These are phyloP conservation scores for Macheiramphus alcinus DNA, from an alignment of 2,113 vertebrate species.

Conservation along the genomic window DNA sequence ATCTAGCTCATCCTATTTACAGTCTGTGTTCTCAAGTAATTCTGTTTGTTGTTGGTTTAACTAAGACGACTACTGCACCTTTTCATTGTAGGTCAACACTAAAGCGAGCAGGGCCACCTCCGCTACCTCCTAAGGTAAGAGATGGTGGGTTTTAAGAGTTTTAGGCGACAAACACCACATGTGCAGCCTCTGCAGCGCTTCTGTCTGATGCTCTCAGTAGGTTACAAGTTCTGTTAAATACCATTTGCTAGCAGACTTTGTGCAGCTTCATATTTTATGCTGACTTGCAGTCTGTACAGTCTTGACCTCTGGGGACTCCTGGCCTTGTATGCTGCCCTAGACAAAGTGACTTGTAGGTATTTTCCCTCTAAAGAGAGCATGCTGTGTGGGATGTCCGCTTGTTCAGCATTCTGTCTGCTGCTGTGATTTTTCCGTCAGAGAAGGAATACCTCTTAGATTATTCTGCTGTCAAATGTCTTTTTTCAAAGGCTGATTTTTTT, in stretches of 20 bases:
- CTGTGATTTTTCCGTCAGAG: neutral
- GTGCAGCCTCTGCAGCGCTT: neutral
- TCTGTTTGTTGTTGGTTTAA: neutral
- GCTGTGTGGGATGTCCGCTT: neutral
- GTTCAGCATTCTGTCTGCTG: neutral
- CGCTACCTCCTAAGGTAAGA: constrained; percentile 92
- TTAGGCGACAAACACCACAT: no score
- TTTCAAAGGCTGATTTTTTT: neutral
- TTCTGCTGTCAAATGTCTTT: neutral
- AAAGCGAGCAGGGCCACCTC: constrained; percentile 86
- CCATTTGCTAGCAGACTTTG: neutral
- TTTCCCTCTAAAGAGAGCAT: neutral
- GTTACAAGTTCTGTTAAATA: neutral
- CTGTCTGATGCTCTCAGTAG: neutral
- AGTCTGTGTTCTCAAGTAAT: neutral
- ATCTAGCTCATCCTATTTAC: neutral
- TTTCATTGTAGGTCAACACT: constrained; percentile 83
- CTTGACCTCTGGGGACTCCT: neutral
- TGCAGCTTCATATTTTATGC: neutral
- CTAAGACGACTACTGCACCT: neutral
- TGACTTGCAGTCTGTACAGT: neutral
- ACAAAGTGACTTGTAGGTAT: neutral
- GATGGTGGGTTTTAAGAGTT: neutral
- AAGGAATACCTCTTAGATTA: neutral
- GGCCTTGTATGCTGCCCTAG: neutral